These are phyloP conservation scores for Peromyscus aztecus DNA, from an alignment of 2,797 vertebrate genomes.

Conservation along the genomic window DNA sequence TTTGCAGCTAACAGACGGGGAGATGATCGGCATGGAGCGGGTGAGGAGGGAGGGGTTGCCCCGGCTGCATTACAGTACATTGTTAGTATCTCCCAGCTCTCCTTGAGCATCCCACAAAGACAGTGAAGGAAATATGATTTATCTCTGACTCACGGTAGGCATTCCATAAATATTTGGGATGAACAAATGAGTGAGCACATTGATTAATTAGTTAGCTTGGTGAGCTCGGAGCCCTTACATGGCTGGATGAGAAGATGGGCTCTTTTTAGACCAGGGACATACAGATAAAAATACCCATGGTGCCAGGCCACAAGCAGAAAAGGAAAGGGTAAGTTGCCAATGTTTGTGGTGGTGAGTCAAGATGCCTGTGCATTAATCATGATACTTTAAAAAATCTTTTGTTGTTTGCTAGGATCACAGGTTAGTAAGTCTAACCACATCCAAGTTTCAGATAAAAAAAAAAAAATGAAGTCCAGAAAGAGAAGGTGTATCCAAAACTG, in stretches of 20 bases:
- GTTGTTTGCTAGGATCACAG: constrained; percentile 6
- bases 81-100: background rate
- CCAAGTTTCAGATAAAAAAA: constrained; percentile 34
- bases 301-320: constrained; percentile 60
- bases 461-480: background rate
- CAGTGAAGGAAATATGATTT: background rate
- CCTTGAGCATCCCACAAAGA: constrained; percentile 28
- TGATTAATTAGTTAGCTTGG: constrained; percentile 62
- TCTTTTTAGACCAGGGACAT: constrained; percentile 78
- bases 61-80: background rate
- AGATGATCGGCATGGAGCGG: background rate
- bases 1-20: background rate
- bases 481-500: background rate
- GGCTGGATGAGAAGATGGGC: constrained; percentile 77
- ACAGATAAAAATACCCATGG: constrained; percentile 81
- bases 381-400: constrained; percentile 61
- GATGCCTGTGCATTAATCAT: constrained; percentile 55
- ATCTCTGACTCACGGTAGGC: constrained; percentile 61
- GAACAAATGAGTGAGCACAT: constrained; percentile 34
- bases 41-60: background rate
- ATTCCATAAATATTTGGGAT: constrained; percentile 70
- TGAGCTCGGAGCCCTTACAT: constrained; percentile 74
- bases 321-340: constrained; percentile 59
- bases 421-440: constrained; percentile 19
- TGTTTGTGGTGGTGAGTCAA: constrained; percentile 61